Conservation (phyloP, 2,888 invertebrate genomes). For the Opisthograptis luteolata region DNA sequence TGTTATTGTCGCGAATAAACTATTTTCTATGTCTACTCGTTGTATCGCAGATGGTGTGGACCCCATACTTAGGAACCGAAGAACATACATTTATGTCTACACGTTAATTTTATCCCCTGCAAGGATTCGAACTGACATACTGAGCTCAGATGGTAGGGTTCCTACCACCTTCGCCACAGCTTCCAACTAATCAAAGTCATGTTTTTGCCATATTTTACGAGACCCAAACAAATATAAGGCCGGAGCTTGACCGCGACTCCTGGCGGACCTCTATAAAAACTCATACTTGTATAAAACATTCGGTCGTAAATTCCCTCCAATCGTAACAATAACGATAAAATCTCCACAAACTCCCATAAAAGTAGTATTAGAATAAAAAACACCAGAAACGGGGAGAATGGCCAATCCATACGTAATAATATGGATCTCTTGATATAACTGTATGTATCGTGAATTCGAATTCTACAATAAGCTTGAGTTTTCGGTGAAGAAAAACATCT, state of each 20-base stretch:
- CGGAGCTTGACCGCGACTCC: conserved; percentile 9
- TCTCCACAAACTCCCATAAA: conserved; percentile 23
- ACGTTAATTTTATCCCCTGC: too few relatives aligned
- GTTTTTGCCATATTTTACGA: conserved; percentile 5
- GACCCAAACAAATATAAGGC: conserved; percentile 15
- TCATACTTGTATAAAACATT: conserved; percentile 36
- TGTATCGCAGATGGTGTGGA: too few relatives aligned
- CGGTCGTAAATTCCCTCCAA: conserved; percentile 32
- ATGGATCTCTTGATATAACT: neutral
- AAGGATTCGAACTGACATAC: too few relatives aligned
- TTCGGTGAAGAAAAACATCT: too few relatives aligned
- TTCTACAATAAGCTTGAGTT: too few relatives aligned
- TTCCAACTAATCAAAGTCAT: too few relatives aligned
- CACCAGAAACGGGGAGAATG: conserved; percentile 5
- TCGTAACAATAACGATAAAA: conserved; percentile 36
- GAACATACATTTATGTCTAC: too few relatives aligned
- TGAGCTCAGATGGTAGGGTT: too few relatives aligned
- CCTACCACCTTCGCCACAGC: too few relatives aligned
- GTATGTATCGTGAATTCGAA: neutral
- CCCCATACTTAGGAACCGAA: too few relatives aligned
- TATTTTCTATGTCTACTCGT: too few relatives aligned
- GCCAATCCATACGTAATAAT: conserved; percentile 7
- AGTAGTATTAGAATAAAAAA: conserved; percentile 27
- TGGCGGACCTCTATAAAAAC: conserved; percentile 22
- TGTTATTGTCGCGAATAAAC: too few relatives aligned